Conservation (phyloP, 2,113 vertebrate genomes). For the Gnathonemus echidnorhynchus region DNA sequence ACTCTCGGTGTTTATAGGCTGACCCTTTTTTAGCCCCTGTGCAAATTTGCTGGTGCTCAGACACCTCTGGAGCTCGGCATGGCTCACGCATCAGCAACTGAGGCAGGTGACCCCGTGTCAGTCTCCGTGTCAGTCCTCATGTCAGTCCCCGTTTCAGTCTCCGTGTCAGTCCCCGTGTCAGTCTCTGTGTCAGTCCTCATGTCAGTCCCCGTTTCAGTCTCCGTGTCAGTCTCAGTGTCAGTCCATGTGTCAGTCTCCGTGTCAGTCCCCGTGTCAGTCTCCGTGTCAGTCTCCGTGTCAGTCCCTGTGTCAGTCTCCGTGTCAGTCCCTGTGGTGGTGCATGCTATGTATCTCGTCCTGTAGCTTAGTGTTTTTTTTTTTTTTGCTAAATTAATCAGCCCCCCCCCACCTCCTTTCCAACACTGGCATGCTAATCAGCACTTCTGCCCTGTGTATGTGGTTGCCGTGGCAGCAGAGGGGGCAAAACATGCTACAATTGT, state of each 20-base stretch:
- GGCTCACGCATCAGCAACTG: neutral
- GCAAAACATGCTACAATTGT: neutral
- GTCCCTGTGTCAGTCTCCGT: too few species aligned
- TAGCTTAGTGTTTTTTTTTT: neutral
- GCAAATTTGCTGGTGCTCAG: neutral
- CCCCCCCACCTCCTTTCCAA: neutral
- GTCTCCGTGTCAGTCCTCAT: too few species aligned
- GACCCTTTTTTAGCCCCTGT: neutral
- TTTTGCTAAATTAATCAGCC: neutral
- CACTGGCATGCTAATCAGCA: neutral
- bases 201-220: too few species aligned
- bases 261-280: neutral
- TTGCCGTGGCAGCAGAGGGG: neutral
- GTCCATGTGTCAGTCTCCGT: too few species aligned
- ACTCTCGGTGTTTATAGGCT: neutral
- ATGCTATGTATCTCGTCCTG: neutral
- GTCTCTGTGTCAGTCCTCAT: too few species aligned
- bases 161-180: too few species aligned
- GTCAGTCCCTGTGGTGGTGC: neutral
- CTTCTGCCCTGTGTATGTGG: neutral
- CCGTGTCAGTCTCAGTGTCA: too few species aligned
- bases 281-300: too few species aligned
- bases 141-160: too few species aligned
- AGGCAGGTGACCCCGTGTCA: neutral
- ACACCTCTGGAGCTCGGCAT: neutral